phyloP scores from a whole-genome alignment of 1,140 invertebrate species.

The Drosophila ananassae region DNA sequence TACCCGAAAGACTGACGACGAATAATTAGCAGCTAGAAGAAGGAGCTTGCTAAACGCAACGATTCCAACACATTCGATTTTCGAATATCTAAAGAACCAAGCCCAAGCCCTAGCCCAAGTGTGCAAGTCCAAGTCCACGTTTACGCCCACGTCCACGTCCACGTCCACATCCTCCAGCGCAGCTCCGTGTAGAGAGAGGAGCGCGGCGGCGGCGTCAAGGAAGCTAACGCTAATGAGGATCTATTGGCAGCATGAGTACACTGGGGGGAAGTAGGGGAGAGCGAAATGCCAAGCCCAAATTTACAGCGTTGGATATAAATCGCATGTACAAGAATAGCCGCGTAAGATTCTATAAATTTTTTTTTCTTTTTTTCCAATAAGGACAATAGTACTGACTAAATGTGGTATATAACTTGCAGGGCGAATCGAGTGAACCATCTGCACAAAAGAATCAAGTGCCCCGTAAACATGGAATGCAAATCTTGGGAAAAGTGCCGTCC shows the following conservation, averaged over 20 bases:
- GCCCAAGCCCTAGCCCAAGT: background rate
- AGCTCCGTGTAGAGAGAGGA: slow-evolving; percentile 52
- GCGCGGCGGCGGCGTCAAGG: slow-evolving; percentile 77
- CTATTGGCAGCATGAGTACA: slow-evolving; percentile 93
- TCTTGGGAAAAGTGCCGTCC: slow-evolving; percentile 98
- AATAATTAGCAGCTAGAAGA: background rate
- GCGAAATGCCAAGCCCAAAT: slow-evolving; percentile 92
- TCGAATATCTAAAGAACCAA: too few species aligned
- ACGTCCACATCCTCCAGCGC: slow-evolving; percentile 46
- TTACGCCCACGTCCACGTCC: slow-evolving; percentile 6
- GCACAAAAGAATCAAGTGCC: slow-evolving; percentile 94
- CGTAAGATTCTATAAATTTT: slow-evolving; percentile 86
- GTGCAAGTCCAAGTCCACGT: background rate
- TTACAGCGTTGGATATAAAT: slow-evolving; percentile 98
- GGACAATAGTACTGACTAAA: too few species aligned
- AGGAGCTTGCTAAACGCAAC: slow-evolving; percentile 24
- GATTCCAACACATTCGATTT: slow-evolving; percentile 23
- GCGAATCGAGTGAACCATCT: slow-evolving; percentile 94
- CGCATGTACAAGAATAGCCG: slow-evolving; percentile 95
- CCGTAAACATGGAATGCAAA: slow-evolving; percentile 99
- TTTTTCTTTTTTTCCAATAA: background rate
- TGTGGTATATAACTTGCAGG: slow-evolving; percentile 85
- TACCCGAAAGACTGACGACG: slow-evolving; percentile 44
- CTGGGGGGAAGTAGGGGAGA: slow-evolving; percentile 94
- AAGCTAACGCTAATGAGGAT: slow-evolving; percentile 84